These are phyloP conservation scores for Phytoseiulus persimilis DNA, from an alignment of 2,888 invertebrate species.

Conservation along the genomic window DNA sequence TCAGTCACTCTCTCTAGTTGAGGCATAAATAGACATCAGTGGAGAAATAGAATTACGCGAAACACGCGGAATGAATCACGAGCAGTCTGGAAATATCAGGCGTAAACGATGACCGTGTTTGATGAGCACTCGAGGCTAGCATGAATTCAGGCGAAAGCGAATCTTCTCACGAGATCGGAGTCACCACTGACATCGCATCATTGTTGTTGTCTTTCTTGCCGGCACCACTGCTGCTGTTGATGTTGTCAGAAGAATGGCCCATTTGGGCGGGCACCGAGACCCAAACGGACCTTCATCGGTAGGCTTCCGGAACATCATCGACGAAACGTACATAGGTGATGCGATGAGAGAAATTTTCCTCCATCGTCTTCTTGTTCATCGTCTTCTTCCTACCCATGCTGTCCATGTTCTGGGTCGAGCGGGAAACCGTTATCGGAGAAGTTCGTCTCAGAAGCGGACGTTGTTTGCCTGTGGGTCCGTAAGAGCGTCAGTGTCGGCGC, in stretches of 20 bases:
- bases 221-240: not conserved
- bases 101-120: not conserved
- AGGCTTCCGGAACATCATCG: not conserved
- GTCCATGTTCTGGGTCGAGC: not conserved
- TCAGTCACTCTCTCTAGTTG: too few species aligned
- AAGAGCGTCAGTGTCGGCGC: not conserved
- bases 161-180: not conserved
- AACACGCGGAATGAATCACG: not conserved
- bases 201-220: not conserved
- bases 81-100: not conserved
- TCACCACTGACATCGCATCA: not conserved
- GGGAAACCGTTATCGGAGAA: not conserved
- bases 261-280: not conserved
- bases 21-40: too few species aligned
- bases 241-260: not conserved
- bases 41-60: not conserved
- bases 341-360: not conserved
- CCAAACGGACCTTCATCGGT: not conserved
- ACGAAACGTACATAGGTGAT: not conserved
- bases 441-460: not conserved
- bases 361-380: not conserved
- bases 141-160: not conserved
- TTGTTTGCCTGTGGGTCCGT: not conserved
- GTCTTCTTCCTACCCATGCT: not conserved
- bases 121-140: not conserved